phyloP scores from a whole-genome alignment of 2,888 invertebrate genomes.

The Diarsia mendica region DNA sequence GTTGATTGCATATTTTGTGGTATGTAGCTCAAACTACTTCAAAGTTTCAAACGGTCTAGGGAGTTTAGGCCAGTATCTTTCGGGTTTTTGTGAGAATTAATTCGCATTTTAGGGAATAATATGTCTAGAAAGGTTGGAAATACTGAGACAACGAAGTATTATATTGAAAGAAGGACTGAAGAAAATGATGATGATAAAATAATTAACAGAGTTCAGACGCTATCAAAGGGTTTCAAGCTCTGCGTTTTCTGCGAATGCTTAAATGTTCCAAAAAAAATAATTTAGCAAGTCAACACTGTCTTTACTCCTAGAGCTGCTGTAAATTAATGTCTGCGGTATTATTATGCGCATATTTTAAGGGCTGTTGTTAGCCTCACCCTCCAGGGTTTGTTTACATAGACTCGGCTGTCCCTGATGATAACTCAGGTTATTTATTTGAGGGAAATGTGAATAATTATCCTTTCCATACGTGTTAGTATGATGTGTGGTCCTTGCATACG shows the following conservation, averaged over 20 bases:
- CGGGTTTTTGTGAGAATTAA: too few relatives aligned
- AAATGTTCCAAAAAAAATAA: background rate
- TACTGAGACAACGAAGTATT: background rate
- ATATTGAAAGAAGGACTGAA: background rate
- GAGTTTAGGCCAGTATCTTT: too few relatives aligned
- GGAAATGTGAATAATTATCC: constrained; percentile 41
- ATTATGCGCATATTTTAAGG: constrained; percentile 61
- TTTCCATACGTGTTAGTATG: constrained; percentile 19
- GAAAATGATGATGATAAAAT: background rate
- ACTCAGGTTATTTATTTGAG: constrained; percentile 35
- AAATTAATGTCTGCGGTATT: constrained; percentile 42
- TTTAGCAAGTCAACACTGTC: constrained; percentile 13
- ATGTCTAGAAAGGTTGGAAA: background rate
- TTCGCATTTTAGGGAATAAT: too few relatives aligned
- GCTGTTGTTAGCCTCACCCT: constrained; percentile 40
- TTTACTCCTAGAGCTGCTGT: constrained; percentile 24
- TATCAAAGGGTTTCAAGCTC: background rate
- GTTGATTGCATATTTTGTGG: background rate
- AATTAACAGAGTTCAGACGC: background rate
- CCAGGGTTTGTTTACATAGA: constrained; percentile 42
- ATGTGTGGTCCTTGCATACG: constrained; percentile 1
- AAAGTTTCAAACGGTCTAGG: background rate
- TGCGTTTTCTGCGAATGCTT: background rate
- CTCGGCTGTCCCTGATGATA: constrained; percentile 37
- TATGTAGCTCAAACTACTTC: too few relatives aligned